Base-by-base conservation (phyloP, 2,888 invertebrate genomes). In the Agrypnus murinus region DNA sequence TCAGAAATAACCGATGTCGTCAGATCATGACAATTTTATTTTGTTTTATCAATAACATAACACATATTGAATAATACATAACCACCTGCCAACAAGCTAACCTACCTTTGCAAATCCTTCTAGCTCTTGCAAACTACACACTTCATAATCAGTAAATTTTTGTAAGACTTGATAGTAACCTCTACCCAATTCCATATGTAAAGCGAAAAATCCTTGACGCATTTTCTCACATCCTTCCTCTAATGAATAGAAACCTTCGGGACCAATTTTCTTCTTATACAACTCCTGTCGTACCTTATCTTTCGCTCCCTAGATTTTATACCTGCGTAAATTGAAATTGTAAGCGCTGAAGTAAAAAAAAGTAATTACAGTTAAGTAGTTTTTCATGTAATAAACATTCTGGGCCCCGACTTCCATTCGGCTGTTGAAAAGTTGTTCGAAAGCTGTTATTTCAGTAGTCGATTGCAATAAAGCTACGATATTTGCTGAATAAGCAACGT, bases 381-480 rank as follows among this genome's bases (percentile, higher is more conserved):
- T 40, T 19, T 64, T 80, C 59, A 77, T 81, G 69, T 84, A 84
- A 53, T 89, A 87, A 70, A 89, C 87, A 69, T 92, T 90, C 62
- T 91, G 89, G 0, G 89, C 89, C 0, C 90, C 92, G 0, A 92
- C 77, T 74, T 88, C 88, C 6, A 92, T 82, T 0, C 90, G 89
- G 0, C 91, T 90, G 12, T 85, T 76, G 0, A 88, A 82, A 10
- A 92, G 86, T 73, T 90, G 89, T 0, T 86, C 81, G 10, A 90
- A 72, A 0, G 87, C 89, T 38, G 84, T 86, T 64, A 92, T 89
- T 66, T 87, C 84, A 0, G 90, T 89, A 0, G 91, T 89, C 0
- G 91, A 89, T 77, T 91, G 91, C 2, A 92, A 86, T 8, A 92
- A 82, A 4, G 90, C 91, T 1, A 92, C 91, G 46, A 92, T 91